Evolutionary conservation across 1,140 invertebrate species (phyloP).

Genomic region (Onthophagus taurus): DNA sequence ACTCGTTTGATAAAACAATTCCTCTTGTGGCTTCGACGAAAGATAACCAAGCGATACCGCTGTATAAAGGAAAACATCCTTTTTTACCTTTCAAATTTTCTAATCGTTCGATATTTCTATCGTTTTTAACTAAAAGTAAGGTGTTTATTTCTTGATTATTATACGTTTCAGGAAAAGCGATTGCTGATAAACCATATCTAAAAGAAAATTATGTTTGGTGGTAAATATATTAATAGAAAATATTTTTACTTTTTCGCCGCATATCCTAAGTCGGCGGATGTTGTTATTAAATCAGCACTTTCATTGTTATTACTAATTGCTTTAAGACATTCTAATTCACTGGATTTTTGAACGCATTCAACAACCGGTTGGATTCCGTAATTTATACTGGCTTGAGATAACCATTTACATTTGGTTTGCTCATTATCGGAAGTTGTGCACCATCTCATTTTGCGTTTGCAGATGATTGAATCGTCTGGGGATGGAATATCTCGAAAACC

Average conservation of each 20-base stretch:
- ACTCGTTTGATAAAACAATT: conserved; percentile 35
- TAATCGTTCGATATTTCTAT: conserved; percentile 42
- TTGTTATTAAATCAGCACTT: conserved; percentile 56
- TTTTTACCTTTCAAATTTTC: conserved; percentile 45
- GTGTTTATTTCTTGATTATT: conserved; percentile 37
- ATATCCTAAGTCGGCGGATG: conserved; percentile 61
- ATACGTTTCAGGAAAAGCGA: conserved; percentile 46
- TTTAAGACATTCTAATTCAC: conserved; percentile 48
- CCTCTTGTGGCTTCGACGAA: conserved; percentile 44
- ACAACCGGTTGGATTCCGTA: conserved; percentile 50
- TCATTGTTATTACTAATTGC: conserved; percentile 43
- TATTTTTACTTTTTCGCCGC: conserved; percentile 53
- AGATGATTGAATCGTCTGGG: conserved; percentile 30
- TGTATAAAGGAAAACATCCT: conserved; percentile 57
- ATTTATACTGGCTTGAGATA: conserved; percentile 42
- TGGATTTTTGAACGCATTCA: conserved; percentile 17
- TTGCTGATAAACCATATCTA: conserved; percentile 39
- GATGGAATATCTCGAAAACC: conserved; percentile 14
- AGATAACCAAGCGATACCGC: conserved; percentile 50
- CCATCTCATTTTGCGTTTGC: conserved; percentile 44
- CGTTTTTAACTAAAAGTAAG: conserved; percentile 52
- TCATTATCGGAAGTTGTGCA: conserved; percentile 47
- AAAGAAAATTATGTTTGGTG: conserved; percentile 13
- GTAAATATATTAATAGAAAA: conserved; percentile 21
- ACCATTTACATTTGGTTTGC: conserved; percentile 49